These are phyloP conservation scores for Drosophila rufa DNA, from an alignment of 1,140 invertebrate genomes.

Conservation along the genomic window DNA sequence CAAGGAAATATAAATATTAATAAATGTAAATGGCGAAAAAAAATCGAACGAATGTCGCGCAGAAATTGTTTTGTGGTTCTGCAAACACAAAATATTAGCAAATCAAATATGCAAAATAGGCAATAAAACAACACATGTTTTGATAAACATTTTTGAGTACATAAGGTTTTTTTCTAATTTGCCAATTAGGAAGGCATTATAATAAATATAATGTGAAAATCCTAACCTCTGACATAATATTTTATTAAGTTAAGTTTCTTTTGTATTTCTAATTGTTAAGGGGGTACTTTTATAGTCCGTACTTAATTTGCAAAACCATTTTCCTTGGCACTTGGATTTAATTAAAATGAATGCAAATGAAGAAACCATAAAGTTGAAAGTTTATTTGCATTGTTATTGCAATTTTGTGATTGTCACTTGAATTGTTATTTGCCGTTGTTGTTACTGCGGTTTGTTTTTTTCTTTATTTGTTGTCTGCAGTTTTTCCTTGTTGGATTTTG, in stretches of 20 bases:
- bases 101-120: conserved; percentile 69
- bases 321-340: conserved; percentile 52
- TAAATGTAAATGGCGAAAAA: conserved; percentile 34
- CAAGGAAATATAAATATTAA: conserved; percentile 56
- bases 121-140: conserved; percentile 37
- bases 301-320: conserved; percentile 13
- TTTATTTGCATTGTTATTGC: conserved; percentile 59
- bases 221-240: neutral
- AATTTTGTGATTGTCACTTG: conserved; percentile 62
- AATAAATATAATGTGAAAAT: neutral
- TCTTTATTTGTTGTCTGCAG: conserved; percentile 9
- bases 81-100: conserved; percentile 30
- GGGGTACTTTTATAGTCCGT: neutral
- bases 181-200: neutral
- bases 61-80: conserved; percentile 14
- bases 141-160: conserved; percentile 17
- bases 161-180: neutral
- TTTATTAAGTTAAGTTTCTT: neutral
- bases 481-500: conserved; percentile 19
- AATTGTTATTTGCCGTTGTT: conserved; percentile 27
- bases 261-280: neutral
- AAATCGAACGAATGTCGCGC: conserved; percentile 6
- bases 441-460: conserved; percentile 28
- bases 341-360: conserved; percentile 61
- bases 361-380: conserved; percentile 58